Conservation (phyloP, 1,140 invertebrate species). For the Meloidogyne floridensis region DNA sequence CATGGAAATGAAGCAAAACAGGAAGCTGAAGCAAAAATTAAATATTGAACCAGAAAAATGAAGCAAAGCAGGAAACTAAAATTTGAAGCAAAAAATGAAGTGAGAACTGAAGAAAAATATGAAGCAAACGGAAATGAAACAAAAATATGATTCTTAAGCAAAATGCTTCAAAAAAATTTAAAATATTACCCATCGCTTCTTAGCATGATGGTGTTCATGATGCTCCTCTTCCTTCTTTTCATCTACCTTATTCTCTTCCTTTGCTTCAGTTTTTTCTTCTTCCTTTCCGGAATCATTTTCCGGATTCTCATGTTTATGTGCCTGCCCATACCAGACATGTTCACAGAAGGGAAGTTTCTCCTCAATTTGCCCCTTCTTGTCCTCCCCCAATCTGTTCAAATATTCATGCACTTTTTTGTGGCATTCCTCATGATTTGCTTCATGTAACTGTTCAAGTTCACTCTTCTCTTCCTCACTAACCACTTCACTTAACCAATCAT, state of each 20-base stretch:
- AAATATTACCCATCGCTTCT: slow-evolving; percentile 18
- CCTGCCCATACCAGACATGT: slow-evolving; percentile 42
- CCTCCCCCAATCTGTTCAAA: slow-evolving; percentile 21
- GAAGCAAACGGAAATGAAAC: no score
- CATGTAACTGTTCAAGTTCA: slow-evolving; percentile 35
- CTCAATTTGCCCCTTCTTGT: slow-evolving; percentile 33
- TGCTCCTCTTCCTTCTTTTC: slow-evolving; percentile 18
- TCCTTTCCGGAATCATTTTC: background rate
- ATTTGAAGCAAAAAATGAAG: no score
- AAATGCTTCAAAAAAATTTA: background rate
- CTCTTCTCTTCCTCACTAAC: slow-evolving; percentile 38
- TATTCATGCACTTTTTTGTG: slow-evolving; percentile 27
- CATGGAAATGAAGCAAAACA: background rate
- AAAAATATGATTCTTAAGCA: background rate
- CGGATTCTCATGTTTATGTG: slow-evolving; percentile 4
- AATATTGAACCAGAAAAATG: background rate
- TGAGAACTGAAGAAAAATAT: no score
- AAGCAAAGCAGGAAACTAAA: background rate
- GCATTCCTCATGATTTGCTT: slow-evolving; percentile 30
- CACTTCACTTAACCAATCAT: slow-evolving; percentile 38
- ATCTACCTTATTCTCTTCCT: slow-evolving; percentile 24
- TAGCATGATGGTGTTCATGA: slow-evolving; percentile 36
- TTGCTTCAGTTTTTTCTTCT: background rate
- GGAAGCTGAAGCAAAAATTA: background rate
- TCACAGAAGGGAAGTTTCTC: slow-evolving; percentile 35